A percentile compares a stretch with the other conserved stretches of the same genome.
Conservation (phyloP, 2,888 invertebrate genomes). For the Eueremaeus valkanovi region DNA sequence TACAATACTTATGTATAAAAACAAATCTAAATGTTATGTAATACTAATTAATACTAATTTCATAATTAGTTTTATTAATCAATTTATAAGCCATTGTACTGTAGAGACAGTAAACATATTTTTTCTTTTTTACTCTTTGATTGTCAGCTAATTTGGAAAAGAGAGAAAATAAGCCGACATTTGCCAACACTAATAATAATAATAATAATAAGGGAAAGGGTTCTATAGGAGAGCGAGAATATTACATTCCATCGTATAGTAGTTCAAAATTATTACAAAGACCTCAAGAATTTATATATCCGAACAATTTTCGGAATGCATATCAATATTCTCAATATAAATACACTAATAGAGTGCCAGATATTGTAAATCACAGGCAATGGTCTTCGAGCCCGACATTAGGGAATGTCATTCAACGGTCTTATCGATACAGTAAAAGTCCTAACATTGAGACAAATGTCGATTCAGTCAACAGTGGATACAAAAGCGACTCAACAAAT, state of each 20-base stretch:
- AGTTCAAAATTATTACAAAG: background rate
- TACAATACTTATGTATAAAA: too few species aligned
- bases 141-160: background rate
- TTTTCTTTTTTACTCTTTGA: background rate
- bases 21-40: too few species aligned
- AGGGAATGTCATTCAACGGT: background rate
- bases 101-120: too few species aligned
- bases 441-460: background rate
- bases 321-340: conserved; percentile 21
- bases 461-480: background rate
- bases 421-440: background rate
- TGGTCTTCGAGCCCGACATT: background rate
- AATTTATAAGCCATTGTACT: too few species aligned
- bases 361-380: background rate
- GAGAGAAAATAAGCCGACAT: background rate
- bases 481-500: background rate
- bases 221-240: background rate
- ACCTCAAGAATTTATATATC: conserved; percentile 17
- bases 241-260: conserved; percentile 25
- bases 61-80: too few species aligned
- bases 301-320: conserved; percentile 18
- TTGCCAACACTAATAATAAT: too few species aligned
- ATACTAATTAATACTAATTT: too few species aligned
- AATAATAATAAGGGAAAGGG: too few species aligned
- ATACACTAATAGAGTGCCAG: background rate